Evolutionary conservation across 2,113 vertebrate genomes (phyloP).

Genomic region (Dasyurus viverrinus): DNA sequence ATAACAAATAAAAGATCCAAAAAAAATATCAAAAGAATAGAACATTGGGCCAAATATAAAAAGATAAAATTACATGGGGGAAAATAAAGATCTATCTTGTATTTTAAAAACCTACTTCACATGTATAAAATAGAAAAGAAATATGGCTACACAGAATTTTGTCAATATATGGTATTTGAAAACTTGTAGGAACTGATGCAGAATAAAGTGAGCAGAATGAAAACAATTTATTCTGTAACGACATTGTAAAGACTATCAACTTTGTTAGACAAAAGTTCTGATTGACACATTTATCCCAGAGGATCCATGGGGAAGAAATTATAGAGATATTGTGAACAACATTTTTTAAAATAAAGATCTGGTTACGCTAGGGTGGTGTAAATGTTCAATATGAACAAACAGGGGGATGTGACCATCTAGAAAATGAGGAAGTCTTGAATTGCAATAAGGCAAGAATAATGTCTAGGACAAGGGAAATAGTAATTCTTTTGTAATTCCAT

Average conservation of each 20-base stretch:
- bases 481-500: not conserved
- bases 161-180: not conserved
- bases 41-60: not conserved
- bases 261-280: not conserved
- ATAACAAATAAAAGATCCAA: not conserved
- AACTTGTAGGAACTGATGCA: not conserved
- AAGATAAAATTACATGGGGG: not conserved
- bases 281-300: not conserved
- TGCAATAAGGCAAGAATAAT: not conserved
- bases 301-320: not conserved
- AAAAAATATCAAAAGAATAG: not conserved
- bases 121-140: not conserved
- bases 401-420: not conserved
- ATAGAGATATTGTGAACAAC: not conserved
- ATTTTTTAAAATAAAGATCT: not conserved
- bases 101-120: not conserved
- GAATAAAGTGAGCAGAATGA: not conserved
- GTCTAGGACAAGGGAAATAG: not conserved
- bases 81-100: not conserved
- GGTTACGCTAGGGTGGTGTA: not conserved
- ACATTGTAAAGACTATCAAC: not conserved
- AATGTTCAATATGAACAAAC: not conserved
- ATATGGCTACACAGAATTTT: not conserved
- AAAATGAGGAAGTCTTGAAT: not conserved
- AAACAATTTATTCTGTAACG: not conserved